Evolutionary conservation across 2,888 invertebrate genomes (phyloP), one percentile per base, ranked within the genome.

Genomic region (Cyclophora punctaria): DNA sequence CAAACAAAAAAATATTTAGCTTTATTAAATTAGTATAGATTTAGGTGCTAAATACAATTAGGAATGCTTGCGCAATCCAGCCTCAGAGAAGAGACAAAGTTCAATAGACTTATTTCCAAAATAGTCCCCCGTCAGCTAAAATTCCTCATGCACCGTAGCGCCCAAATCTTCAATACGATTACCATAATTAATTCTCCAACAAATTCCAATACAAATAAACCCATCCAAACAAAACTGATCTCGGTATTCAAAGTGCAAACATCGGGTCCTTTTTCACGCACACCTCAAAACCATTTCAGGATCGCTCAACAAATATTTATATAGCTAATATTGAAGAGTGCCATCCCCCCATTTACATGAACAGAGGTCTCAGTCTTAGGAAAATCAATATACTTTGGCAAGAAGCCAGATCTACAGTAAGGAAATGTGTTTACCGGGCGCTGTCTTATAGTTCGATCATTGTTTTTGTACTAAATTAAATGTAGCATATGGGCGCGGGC

Each of bases 371-470:
- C 49, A 44, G 49, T 47, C 58, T 60, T 64, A 60, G 55, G 62
- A 69, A 69, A 73, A 76, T 76, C 75, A 73, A 76, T 76, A 76
- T 66, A 56, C 60, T 62, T 59, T 75, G 76, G 76, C 76, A 53
- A 44, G 35, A 40, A 44, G 69, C 76, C 75, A 75, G 60, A 37
- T 37, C 37, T 5, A 37, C 37, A 5, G 37, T 54, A 64, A 63
- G 67, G 70, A 69, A 73, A 74, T 74, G 72, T 76, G 76, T 75
- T 76, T 75, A 69, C 73, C 60, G 64, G 60, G 56, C 62, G 54
- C 53, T 58, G 62, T 67, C 68, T 65, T 65, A 69, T 70, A 69
- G 68, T 62, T 63, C 61, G 64, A 65, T 67, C 74, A 75, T 73
- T 75, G 75, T 75, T 75, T 73, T 73, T 68, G 63, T 60, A 60